Evolutionary conservation across 2,888 invertebrate species (phyloP).

Genomic region (Crossocerus cetratus): DNA sequence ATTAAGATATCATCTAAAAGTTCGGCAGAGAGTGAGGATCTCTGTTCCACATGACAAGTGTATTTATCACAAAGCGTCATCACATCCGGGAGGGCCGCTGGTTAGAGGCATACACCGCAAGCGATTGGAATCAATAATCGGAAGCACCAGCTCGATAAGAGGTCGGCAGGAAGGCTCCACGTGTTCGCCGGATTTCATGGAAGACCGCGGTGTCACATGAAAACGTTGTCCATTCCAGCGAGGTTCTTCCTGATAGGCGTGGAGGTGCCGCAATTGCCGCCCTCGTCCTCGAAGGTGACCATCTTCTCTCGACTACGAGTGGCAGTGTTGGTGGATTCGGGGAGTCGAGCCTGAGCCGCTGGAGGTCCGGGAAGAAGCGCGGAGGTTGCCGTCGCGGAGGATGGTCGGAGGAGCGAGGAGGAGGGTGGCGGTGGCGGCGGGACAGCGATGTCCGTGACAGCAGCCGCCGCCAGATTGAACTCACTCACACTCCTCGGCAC

Average conservation of each 20-base stretch:
- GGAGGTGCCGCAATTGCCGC: slow-evolving; percentile 62
- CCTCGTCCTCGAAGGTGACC: slow-evolving; percentile 89
- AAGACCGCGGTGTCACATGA: slow-evolving; percentile 83
- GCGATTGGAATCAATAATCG: neutral
- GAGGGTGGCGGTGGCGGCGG: slow-evolving; percentile 77
- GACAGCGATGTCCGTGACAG: slow-evolving; percentile 79
- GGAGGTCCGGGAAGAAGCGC: slow-evolving; percentile 53
- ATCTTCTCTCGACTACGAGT: slow-evolving; percentile 84
- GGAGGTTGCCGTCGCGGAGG: slow-evolving; percentile 66
- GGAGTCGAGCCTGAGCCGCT: slow-evolving; percentile 49
- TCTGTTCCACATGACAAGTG: no score
- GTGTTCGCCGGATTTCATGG: slow-evolving; percentile 6
- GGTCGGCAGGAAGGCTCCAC: neutral
- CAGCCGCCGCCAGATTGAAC: slow-evolving; percentile 85
- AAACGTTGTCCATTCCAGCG: slow-evolving; percentile 83
- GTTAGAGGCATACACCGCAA: neutral
- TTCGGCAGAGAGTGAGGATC: no score
- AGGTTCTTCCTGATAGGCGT: slow-evolving; percentile 73
- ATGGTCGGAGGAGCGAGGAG: slow-evolving; percentile 67
- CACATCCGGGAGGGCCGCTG: neutral
- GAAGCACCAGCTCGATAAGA: neutral
- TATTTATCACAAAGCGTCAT: no score
- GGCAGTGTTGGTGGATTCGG: slow-evolving; percentile 49
- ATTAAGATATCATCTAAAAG: no score
- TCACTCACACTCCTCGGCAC: slow-evolving; percentile 91